A percentile compares a stretch with the other conserved stretches of the same genome.
These are phyloP conservation scores for Pseudomyrmex pallidus DNA, from an alignment of 1,140 invertebrate species.

Conservation along the genomic window DNA sequence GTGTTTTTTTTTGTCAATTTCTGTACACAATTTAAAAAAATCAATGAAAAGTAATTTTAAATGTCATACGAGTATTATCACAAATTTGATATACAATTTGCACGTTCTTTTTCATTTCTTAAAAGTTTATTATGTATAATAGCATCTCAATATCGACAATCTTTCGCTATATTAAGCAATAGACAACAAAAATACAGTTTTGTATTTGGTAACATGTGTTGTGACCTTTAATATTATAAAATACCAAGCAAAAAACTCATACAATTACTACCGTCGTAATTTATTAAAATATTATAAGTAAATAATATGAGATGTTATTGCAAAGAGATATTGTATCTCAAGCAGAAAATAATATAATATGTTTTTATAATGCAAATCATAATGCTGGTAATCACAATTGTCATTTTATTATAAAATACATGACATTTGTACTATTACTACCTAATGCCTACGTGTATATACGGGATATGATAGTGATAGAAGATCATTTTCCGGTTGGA, in stretches of 20 bases:
- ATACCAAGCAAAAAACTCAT: slow-evolving; percentile 7
- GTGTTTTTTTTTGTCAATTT: slow-evolving; percentile 10
- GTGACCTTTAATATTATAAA: not conserved
- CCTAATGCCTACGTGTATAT: slow-evolving; percentile 1
- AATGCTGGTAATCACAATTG: not conserved
- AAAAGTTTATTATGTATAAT: not conserved
- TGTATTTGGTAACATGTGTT: not conserved
- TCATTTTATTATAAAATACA: not conserved
- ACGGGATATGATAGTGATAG: not conserved
- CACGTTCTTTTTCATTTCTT: not conserved
- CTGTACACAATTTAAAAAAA: slow-evolving; percentile 4
- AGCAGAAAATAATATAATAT: not conserved
- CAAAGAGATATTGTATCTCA: too few relatives aligned
- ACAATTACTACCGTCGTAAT: not conserved
- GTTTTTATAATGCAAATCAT: not conserved
- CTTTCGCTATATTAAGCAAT: not conserved
- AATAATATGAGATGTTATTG: not conserved
- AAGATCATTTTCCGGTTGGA: not conserved
- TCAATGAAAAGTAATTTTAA: not conserved
- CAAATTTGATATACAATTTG: slow-evolving; percentile 3
- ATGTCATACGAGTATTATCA: slow-evolving; percentile 16
- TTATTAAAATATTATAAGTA: slow-evolving; percentile 9
- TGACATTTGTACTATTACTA: not conserved
- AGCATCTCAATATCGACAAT: slow-evolving; percentile 17
- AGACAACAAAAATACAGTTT: not conserved